Evolutionary conservation across 53 echinoderm and acorn worm genomes (phyloP).

Genomic region (Antedon mediterranea): DNA sequence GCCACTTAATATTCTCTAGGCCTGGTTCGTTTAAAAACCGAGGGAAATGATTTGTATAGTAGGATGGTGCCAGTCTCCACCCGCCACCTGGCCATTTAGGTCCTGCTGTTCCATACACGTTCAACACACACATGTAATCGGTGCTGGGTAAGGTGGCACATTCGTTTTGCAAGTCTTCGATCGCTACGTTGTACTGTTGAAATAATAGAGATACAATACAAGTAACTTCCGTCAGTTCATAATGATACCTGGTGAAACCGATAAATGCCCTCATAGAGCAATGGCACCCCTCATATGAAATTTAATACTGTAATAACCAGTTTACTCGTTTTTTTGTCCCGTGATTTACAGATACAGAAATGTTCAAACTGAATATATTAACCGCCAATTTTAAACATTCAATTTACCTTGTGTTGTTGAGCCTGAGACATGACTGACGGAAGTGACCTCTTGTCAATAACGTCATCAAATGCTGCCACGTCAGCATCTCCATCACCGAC

Average conservation of each 20-base stretch:
- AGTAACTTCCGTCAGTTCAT: no score
- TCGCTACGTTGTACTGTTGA: background rate
- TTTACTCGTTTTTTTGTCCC: no score
- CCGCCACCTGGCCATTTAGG: background rate
- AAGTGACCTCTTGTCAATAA: background rate
- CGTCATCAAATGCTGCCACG: background rate
- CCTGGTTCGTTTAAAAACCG: background rate
- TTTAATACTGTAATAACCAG: no score
- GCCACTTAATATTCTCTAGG: background rate
- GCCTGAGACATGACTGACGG: background rate
- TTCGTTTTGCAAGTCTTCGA: background rate
- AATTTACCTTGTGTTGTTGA: no score
- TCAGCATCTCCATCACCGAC: background rate
- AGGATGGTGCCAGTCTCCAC: background rate
- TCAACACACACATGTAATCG: background rate
- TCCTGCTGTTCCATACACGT: background rate
- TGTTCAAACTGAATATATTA: no score
- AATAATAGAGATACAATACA: background rate
- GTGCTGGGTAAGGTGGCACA: background rate
- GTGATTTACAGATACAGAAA: no score
- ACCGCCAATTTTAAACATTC: no score
- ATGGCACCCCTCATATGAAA: no score
- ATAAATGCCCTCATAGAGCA: no score
- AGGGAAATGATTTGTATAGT: background rate
- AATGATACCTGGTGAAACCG: no score